Percentiles rank a stretch among this genome's conserved stretches.
Conservation (phyloP, 2,888 invertebrate species). For the Serripes groenlandicus region DNA sequence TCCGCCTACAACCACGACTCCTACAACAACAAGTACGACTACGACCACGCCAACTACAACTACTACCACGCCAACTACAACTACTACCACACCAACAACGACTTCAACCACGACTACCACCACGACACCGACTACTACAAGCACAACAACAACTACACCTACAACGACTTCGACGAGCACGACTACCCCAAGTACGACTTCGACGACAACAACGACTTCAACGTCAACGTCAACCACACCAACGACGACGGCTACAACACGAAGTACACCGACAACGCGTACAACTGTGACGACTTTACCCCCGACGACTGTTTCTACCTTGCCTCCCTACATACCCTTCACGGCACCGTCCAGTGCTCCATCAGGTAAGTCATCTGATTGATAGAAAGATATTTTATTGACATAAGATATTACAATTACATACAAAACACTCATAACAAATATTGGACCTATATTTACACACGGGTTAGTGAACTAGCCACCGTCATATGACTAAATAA, state of each 20-base stretch:
- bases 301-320: conserved; percentile 29
- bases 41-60: conserved; percentile 44
- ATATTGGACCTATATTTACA: too few relatives aligned
- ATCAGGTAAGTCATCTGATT: too few relatives aligned
- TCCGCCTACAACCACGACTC: conserved; percentile 43
- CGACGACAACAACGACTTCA: conserved; percentile 43
- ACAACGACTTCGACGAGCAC: conserved; percentile 22
- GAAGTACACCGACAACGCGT: conserved; percentile 19
- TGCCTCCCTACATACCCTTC: conserved; percentile 61
- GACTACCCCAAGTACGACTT: conserved; percentile 26
- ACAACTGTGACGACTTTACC: conserved; percentile 25
- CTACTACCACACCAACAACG: conserved; percentile 37
- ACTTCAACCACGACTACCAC: conserved; percentile 41
- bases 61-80: conserved; percentile 32
- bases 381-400: too few relatives aligned
- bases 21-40: conserved; percentile 35
- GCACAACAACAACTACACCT: conserved; percentile 26
- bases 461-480: too few relatives aligned
- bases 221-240: conserved; percentile 34
- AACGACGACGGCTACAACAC: conserved; percentile 18
- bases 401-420: too few relatives aligned
- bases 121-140: conserved; percentile 31
- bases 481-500: too few relatives aligned
- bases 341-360: conserved; percentile 51
- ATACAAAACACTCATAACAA: too few relatives aligned